Percentiles rank a stretch among this genome's conserved stretches.
Conservation (phyloP, 30 jellyfish, hydroid and myxozoan genomes). For the Pseudorhiza aurosa region DNA sequence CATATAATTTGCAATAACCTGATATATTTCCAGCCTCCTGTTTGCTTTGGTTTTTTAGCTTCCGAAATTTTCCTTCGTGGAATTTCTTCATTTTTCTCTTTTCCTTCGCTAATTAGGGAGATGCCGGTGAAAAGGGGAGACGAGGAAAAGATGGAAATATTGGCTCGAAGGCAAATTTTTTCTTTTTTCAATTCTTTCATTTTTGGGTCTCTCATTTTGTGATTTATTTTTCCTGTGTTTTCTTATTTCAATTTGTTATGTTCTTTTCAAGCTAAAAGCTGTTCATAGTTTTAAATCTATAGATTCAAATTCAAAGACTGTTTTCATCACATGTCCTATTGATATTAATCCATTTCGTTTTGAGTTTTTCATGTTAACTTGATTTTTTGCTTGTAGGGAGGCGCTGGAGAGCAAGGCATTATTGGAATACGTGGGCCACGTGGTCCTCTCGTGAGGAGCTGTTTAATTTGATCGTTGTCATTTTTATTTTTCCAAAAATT, state of each 20-base stretch:
- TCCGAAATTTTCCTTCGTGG: background rate
- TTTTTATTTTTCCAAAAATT: no score
- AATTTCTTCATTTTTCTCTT: background rate
- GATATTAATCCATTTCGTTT: no score
- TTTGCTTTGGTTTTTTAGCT: background rate
- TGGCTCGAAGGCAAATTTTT: background rate
- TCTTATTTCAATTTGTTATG: no score
- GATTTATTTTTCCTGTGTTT: no score
- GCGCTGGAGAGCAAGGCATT: constrained; percentile 2
- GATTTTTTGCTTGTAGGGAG: constrained; percentile 3
- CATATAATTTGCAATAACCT: background rate
- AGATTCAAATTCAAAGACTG: no score
- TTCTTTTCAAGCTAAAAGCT: no score
- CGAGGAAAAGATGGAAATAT: background rate
- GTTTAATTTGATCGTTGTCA: background rate
- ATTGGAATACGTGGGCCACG: background rate
- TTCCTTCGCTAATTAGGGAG: constrained; percentile 2
- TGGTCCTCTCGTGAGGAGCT: background rate
- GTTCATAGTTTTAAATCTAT: no score
- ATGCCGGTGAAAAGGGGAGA: background rate
- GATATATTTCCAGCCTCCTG: background rate
- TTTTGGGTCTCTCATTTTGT: no score
- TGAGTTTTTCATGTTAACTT: no score
- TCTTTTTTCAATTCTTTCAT: no score
- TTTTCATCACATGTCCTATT: no score